Base-by-base conservation (phyloP, 92 coral and sea anemone species). In the Actinernus sp. region DNA sequence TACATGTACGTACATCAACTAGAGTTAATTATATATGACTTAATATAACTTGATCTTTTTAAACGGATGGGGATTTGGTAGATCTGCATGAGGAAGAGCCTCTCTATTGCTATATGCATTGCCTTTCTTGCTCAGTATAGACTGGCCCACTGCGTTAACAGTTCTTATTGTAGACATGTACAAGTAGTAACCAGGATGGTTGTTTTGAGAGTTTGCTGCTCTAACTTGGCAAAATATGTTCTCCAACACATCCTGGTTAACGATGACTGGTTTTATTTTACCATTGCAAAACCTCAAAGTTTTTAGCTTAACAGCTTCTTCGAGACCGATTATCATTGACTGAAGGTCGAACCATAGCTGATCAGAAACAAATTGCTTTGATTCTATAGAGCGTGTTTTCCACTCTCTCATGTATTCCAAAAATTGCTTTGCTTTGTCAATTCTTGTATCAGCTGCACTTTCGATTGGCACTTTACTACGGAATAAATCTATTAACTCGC, bases 61-160 rank as follows among this genome's bases (percentile, higher is more conserved):
- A 37, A 78, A 78, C 0, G 77, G 85, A 32, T 67, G 85, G 20
- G 26, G 36, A 2, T 31, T 33, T 37, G 78, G 86, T 1, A 71
- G 68, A 7, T 60, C 74, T 48, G 82, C 65, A 13, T n/a, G 51
- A 3, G 76, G 61, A n/a, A 68, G 47, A 6, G 39, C 18, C 11
- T 38, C 74, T 38, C 38, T 58, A 21, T 19, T 54, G 1, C 60
- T 40, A 4, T 60, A 60, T 1, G 81, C 52, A 52, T 78, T 85
- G 1, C 92, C 63, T 24, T 78, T 72, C 36, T 44, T 65, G 47
- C 86, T 85, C 12, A 84, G 4, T 1, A 54, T 26, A 2, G 72
- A 45, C 45, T 85, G 86, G 17, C 86, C 92, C 19, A 71, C 29
- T n/a, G n/a, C n/a, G 29, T 71, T 78, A 13, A 78, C 71, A 25